A percentile compares a stretch with the other conserved stretches of the same genome.
Evolutionary conservation across 2,888 invertebrate species (phyloP).

Genomic region (Idaea biselata): DNA sequence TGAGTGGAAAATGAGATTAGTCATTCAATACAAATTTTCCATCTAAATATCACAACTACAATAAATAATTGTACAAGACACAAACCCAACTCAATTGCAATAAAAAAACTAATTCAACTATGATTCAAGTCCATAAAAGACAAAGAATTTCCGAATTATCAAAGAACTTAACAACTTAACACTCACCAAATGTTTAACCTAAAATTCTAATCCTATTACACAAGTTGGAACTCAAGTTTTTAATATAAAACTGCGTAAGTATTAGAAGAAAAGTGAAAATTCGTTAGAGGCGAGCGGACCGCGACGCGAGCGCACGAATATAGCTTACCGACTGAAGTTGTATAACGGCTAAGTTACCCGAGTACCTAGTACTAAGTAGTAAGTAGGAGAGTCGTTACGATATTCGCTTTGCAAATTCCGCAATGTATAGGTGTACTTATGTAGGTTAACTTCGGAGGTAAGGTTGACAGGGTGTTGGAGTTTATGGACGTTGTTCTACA

Average conservation of each 20-base stretch:
- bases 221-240: neutral
- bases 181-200: neutral
- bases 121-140: neutral
- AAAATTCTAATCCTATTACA: neutral
- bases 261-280: conserved; percentile 42
- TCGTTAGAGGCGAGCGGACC: conserved; percentile 33
- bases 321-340: conserved; percentile 46
- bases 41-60: neutral
- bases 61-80: neutral
- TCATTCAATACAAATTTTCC: neutral
- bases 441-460: neutral
- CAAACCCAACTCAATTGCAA: neutral
- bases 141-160: neutral
- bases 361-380: conserved; percentile 35
- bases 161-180: neutral
- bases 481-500: neutral
- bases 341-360: conserved; percentile 40
- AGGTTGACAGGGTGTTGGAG: too few species aligned
- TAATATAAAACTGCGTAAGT: neutral
- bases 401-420: conserved; percentile 15
- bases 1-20: neutral
- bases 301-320: conserved; percentile 42
- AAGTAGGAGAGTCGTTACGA: conserved; percentile 34
- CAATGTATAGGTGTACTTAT: neutral
- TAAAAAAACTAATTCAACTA: neutral